Evolutionary conservation across 2,797 vertebrate genomes (phyloP).

Genomic region (Pangasius djambal): DNA sequence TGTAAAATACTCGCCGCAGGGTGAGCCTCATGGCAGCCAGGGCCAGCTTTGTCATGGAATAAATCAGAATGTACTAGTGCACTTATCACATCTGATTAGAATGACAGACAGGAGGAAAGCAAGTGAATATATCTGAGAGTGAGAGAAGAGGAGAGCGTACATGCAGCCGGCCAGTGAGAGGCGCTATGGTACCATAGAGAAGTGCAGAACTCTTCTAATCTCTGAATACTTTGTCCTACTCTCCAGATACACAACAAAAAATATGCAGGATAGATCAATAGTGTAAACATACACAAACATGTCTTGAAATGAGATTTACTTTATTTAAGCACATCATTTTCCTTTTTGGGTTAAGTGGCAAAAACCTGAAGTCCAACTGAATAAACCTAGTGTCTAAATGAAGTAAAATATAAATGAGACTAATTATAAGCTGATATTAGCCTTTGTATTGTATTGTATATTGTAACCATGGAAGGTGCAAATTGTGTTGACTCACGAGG

Average conservation of each 20-base stretch:
- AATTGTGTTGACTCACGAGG: neutral
- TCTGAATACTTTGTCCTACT: constrained; percentile 32
- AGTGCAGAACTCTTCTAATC: neutral
- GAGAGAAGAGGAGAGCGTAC: neutral
- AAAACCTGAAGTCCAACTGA: neutral
- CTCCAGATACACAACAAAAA: constrained; percentile 1
- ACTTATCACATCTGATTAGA: constrained; percentile 32
- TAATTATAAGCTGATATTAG: neutral
- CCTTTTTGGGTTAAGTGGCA: neutral
- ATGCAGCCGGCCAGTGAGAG: constrained; percentile 38
- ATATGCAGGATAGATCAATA: constrained; percentile 15
- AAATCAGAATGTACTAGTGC: constrained; percentile 40
- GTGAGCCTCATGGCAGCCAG: constrained; percentile 49
- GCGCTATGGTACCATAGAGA: constrained; percentile 44
- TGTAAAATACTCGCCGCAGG: constrained; percentile 37
- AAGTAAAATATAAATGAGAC: constrained; percentile 5
- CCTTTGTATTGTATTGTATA: neutral
- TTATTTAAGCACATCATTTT: constrained; percentile 9
- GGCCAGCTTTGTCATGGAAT: constrained; percentile 49
- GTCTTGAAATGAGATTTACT: neutral
- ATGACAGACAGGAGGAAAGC: constrained; percentile 15
- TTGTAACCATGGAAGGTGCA: neutral
- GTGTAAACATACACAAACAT: neutral
- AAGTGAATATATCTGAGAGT: constrained; percentile 2
- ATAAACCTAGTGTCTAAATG: neutral